Conservation (phyloP, 2,797 vertebrate genomes). For the Enteromius fasciolatus region DNA sequence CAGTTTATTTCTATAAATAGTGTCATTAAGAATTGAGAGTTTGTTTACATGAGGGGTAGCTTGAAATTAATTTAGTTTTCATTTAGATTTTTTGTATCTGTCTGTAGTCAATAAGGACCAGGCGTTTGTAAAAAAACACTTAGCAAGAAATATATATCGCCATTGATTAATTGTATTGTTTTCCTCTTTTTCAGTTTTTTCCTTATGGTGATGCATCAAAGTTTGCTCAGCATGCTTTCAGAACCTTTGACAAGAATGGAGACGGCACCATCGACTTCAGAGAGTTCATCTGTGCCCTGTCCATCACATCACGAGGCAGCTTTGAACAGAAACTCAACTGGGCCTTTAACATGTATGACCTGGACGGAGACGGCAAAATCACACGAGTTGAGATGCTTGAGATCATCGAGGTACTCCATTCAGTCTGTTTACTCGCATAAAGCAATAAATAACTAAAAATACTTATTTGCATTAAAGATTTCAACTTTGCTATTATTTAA, state of each 20-base stretch:
- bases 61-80: not conserved
- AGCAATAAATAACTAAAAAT: too few species aligned
- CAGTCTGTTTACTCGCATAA: too few species aligned
- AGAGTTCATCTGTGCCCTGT: conserved; percentile 91
- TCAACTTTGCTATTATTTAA: too few species aligned
- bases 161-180: not conserved
- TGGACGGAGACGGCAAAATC: conserved; percentile 91
- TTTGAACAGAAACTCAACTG: conserved; percentile 93
- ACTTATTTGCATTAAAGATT: too few species aligned
- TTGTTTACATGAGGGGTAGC: not conserved
- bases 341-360: conserved; percentile 93
- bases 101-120: not conserved
- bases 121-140: not conserved
- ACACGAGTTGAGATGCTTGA: conserved; percentile 92
- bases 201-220: conserved; percentile 90
- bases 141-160: not conserved
- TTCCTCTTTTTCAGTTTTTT: conserved; percentile 82
- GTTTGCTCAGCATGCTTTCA: conserved; percentile 90
- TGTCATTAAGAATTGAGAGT: not conserved
- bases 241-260: conserved; percentile 91
- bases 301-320: conserved; percentile 89
- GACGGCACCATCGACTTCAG: conserved; percentile 91
- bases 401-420: conserved; percentile 86
- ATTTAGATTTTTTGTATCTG: not conserved
- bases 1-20: not conserved